Conservation (phyloP, 2,113 vertebrate genomes). For the Sceloporus undulatus region DNA sequence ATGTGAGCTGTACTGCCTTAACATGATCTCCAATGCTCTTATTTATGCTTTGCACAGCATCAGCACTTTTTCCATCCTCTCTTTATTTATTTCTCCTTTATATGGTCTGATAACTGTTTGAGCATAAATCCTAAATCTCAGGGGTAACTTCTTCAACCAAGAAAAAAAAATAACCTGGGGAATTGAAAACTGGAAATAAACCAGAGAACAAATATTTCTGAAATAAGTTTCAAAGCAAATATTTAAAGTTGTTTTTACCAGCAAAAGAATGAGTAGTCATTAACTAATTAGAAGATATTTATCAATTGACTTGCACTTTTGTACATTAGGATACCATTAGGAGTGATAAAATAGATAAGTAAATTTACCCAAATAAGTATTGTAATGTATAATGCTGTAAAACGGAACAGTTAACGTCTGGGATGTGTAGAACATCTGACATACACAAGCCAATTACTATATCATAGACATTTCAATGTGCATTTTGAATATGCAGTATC, state of each 20-base stretch:
- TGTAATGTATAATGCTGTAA: not conserved
- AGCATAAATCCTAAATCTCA: not conserved
- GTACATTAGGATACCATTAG: not conserved
- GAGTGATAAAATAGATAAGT: not conserved
- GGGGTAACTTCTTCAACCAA: not conserved
- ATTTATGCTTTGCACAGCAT: not conserved
- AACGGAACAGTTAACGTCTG: not conserved
- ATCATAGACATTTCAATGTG: constrained; percentile 18
- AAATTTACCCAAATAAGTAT: constrained; percentile 17
- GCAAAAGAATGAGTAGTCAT: constrained; percentile 16
- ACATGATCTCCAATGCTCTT: not conserved
- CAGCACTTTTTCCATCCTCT: not conserved
- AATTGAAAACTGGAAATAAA: not conserved
- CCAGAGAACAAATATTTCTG: constrained; percentile 6
- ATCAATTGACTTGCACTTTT: not conserved
- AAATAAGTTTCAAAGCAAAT: constrained; percentile 4
- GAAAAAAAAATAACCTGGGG: constrained; percentile 36
- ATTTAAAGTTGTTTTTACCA: not conserved
- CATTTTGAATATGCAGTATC: not conserved
- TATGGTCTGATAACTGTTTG: not conserved
- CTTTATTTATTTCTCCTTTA: not conserved
- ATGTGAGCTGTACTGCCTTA: not conserved
- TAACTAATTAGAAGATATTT: not conserved
- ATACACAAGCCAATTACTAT: not conserved
- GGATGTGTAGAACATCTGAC: not conserved